Evolutionary conservation across 2,888 invertebrate species (phyloP).

Genomic region (Caenorhabditis sp.): DNA sequence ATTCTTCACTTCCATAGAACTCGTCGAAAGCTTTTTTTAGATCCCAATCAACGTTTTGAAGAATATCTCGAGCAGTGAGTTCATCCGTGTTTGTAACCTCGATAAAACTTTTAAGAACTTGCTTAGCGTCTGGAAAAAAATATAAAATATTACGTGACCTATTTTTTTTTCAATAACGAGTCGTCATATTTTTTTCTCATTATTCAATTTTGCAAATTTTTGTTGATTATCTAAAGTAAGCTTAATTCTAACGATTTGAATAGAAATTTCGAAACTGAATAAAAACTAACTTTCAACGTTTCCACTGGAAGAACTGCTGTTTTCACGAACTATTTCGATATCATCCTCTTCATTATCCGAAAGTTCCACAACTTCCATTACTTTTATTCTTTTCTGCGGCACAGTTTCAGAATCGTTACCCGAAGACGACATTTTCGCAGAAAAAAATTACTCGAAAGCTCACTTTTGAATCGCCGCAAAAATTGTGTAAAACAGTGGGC

Average conservation of each 20-base stretch:
- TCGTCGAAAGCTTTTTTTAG: slow-evolving; percentile 71
- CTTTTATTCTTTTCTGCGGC: not conserved
- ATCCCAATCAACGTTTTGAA: slow-evolving; percentile 75
- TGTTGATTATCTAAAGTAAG: too few relatives aligned
- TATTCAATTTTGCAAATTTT: too few relatives aligned
- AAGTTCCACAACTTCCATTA: not conserved
- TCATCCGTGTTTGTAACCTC: slow-evolving; percentile 75
- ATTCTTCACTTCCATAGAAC: slow-evolving; percentile 36
- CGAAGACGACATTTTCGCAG: not conserved
- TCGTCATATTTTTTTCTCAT: not conserved
- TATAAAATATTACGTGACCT: not conserved
- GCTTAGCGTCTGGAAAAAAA: slow-evolving; percentile 15
- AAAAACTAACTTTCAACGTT: not conserved
- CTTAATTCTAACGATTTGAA: too few relatives aligned
- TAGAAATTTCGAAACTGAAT: too few relatives aligned
- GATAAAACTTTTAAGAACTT: slow-evolving; percentile 71
- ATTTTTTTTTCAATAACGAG: not conserved
- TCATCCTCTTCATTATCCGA: not conserved
- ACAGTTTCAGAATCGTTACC: not conserved
- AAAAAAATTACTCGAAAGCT: not conserved
- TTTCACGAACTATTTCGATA: not conserved
- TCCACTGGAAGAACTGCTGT: not conserved
- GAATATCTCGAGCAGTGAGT: slow-evolving; percentile 75
- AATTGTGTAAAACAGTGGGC: not conserved
- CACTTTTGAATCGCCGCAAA: not conserved